Evolutionary conservation across 2,113 vertebrate species (phyloP), one percentile per base, ranked within the genome.

Genomic region (Phycodurus eques): DNA sequence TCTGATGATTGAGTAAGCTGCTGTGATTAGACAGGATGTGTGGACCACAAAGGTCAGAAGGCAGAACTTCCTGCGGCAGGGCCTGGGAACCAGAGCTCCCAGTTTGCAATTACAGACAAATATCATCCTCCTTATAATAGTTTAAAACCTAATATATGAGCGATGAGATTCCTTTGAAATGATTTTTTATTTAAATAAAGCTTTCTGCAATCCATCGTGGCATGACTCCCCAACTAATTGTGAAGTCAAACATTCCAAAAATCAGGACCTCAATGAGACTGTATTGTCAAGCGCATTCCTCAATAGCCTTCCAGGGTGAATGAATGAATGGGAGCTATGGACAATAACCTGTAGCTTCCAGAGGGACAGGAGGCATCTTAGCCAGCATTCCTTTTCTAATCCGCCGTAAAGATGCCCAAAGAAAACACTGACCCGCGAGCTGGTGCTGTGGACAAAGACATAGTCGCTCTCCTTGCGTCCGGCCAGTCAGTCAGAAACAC

Each of bases 361-460:
- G 79, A 77, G 81, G 79, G 82, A 87, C 77, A 86, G 81, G 76
- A 87, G 76, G 82, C 87, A 86, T 87, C 86, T 91, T 88, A 86
- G 73, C 78, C 89, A 85, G 88, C 89, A 92, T 92, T 93, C 91
- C 90, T 87, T 59, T 75, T 83, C 85, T 90, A 91, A 92, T 90
- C 88, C 88, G 88, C 86, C 80, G 70, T 89, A 88, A 90, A 88
- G 84, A 88, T 87, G 82, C 83, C 77, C n/a, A 89, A 81, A 85
- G 82, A 88, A 87, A 87, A 87, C 86, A 88, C 73, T 46, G 60
- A 78, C 79, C 85, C n/a, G 74, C 63, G 8, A 65, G 63, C 42
- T 83, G 90, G 83, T 87, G 80, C 81, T 69, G 61, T 72, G 78
- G 68, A 64, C 85, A 81, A 88, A 83, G 72, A 66, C 70, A 89